Conservation (phyloP, 2,113 vertebrate genomes). For the Bucco capensis region DNA sequence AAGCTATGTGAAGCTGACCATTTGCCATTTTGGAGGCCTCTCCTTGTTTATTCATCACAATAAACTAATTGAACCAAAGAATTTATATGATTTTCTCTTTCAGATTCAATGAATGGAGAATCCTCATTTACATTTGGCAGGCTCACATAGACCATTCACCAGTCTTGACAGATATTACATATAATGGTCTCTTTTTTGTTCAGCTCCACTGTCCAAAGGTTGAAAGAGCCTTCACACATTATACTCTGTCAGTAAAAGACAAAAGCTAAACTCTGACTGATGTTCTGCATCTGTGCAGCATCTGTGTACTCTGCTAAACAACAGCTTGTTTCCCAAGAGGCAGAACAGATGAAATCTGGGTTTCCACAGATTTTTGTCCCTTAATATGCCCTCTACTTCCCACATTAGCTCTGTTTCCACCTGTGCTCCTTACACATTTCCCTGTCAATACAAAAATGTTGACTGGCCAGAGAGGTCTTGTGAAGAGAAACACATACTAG, state of each 20-base stretch:
- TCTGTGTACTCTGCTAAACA: neutral
- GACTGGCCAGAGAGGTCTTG: neutral
- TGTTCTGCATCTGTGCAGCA: neutral
- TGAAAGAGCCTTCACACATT: neutral
- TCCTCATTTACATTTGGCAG: conserved; percentile 29
- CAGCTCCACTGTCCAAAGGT: neutral
- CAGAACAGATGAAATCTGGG: neutral
- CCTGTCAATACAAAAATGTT: neutral
- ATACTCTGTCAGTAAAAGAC: neutral
- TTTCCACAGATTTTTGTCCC: neutral
- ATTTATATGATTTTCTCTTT: conserved; percentile 9
- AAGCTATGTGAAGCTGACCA: neutral
- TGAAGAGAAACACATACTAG: neutral
- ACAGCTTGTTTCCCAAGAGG: neutral
- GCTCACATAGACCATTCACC: conserved; percentile 2
- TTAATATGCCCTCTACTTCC: neutral
- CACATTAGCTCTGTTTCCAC: neutral
- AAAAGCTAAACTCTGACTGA: conserved; percentile 2
- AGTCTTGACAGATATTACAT: conserved; percentile 10
- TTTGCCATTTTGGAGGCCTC: neutral
- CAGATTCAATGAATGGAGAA: neutral
- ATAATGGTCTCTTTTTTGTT: conserved; percentile 21
- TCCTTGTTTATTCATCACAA: neutral
- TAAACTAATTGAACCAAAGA: conserved; percentile 12
- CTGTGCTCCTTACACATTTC: neutral